Evolutionary conservation across 1,140 invertebrate genomes (phyloP), one percentile per base, ranked within the genome.

Genomic region (Ladona fulva): DNA sequence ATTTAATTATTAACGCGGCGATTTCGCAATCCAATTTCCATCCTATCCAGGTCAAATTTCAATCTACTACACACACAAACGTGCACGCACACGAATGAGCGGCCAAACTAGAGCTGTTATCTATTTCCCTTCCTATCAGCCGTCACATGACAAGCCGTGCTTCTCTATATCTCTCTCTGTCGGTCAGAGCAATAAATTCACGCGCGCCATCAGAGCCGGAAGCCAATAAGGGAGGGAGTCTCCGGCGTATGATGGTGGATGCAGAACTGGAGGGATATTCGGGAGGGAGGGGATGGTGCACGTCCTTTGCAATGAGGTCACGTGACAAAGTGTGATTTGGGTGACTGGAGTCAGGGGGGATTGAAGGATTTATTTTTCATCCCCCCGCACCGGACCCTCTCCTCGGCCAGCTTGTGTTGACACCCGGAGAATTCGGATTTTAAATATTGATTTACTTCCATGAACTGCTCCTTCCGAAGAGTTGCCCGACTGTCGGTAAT

Each of bases 351-450:
- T 66, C 52, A 66, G 3, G n/a, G n/a, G 52, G 52, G 52, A 66
- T 66, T 66, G 52, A 66, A 66, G 52, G 52, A 66, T 66, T 66
- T 66, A 66, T 66, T 66, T 66, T 66, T 66, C 52, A 66, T 6
- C 52, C 52, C 52, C 52, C 52, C n/a, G 29, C 1, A n/a, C n/a
- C 12, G n/a, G n/a, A 6, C 44, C 44, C 44, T 52, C 44, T 52
- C 44, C 44, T 19, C 19, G 44, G 52, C n/a, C 52, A 12, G 3
- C 52, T 66, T 66, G 52, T 22, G 52, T 22, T 66, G 52, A 22
- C 1, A 66, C 52, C 52, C 16, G 52, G 52, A 19, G 52, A 37
- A 37, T 37, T 37, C 29, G 14, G 52, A 66, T 19, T 66, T 66
- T 66, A 66, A 66, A 66, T 66, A 66, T 66, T 66, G 52, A 66